Conservation (phyloP, 2,888 invertebrate species). For the Oligia latruncula region DNA sequence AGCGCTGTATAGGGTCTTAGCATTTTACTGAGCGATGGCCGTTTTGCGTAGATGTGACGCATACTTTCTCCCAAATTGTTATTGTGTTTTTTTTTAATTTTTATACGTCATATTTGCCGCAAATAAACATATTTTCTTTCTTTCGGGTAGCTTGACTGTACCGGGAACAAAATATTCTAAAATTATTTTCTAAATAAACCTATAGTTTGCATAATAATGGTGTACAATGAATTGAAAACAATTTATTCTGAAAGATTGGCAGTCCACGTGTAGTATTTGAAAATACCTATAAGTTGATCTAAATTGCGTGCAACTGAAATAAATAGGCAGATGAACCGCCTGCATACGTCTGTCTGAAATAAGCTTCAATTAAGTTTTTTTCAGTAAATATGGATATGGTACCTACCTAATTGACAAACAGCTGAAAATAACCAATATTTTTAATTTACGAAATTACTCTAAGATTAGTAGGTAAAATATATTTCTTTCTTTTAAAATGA, state of each 20-base stretch:
- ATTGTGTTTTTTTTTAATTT: no score
- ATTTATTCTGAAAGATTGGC: background rate
- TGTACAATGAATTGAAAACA: conserved; percentile 17
- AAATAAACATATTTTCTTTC: no score
- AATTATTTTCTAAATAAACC: background rate
- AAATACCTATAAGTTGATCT: background rate
- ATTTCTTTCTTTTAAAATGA: background rate
- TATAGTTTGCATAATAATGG: background rate
- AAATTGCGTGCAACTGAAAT: background rate
- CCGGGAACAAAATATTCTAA: background rate
- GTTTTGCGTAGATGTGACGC: no score
- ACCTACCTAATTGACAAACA: no score
- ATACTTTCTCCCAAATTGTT: no score
- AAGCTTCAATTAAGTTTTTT: background rate
- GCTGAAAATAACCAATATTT: background rate
- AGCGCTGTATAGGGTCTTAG: no score
- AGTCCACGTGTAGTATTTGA: conserved; percentile 6
- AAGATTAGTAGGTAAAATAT: background rate
- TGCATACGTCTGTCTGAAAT: background rate
- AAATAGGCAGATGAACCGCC: background rate
- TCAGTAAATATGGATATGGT: no score
- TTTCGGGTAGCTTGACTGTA: background rate
- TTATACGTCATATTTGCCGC: no score
- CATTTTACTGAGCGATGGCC: no score
- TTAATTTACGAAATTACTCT: background rate